Evolutionary conservation across 2,797 vertebrate species (phyloP).

Genomic region (Oryzias dopingdopingensis): DNA sequence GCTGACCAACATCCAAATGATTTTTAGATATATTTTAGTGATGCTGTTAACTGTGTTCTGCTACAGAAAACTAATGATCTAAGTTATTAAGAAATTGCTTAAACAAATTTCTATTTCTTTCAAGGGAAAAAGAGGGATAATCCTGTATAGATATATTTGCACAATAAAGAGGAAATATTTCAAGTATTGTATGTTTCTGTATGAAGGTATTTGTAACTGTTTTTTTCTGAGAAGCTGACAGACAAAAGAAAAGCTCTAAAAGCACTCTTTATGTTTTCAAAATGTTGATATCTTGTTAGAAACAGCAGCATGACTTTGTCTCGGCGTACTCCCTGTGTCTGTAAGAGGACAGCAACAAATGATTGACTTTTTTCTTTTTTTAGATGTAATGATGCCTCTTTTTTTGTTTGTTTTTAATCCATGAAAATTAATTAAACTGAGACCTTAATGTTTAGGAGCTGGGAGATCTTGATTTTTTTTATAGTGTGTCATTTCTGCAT

Average conservation of each 20-base stretch:
- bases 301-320: conserved; percentile 26
- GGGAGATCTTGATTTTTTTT: not conserved
- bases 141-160: conserved; percentile 8
- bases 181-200: conserved; percentile 11
- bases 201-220: not conserved
- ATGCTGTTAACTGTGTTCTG: conserved; percentile 2
- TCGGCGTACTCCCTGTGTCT: conserved; percentile 4
- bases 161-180: conserved; percentile 24
- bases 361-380: conserved; percentile 2
- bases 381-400: not conserved
- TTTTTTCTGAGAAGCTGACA: conserved; percentile 11
- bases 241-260: conserved; percentile 36
- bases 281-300: conserved; percentile 66
- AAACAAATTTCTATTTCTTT: conserved; percentile 4
- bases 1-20: not conserved
- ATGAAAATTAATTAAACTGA: no score
- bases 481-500: conserved; percentile 1
- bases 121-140: not conserved
- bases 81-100: conserved; percentile 31
- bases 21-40: conserved; percentile 9
- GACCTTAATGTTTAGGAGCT: no score
- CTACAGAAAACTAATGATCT: conserved; percentile 23
- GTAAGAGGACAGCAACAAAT: not conserved
- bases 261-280: conserved; percentile 51
- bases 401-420: not conserved